Evolutionary conservation across 2,888 invertebrate genomes (phyloP), one percentile per base, ranked within the genome.

Genomic region (Phalera bucephala): DNA sequence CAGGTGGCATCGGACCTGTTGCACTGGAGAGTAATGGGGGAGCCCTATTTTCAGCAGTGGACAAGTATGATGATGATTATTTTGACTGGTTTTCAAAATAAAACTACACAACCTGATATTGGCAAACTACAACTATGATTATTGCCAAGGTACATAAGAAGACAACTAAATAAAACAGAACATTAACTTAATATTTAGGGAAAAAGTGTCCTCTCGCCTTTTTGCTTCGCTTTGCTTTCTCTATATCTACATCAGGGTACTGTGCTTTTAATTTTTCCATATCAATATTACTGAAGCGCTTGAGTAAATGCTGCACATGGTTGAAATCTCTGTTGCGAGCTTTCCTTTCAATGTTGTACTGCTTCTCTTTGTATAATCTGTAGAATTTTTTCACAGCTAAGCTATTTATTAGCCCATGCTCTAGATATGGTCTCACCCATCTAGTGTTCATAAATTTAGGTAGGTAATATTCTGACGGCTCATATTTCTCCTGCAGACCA

Each of bases 261-360:
- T 94, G 91, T 41, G 92, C 86, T 68, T 93, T 92, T 12, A 97
- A 65, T 34, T 93, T 86, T 39, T 94, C 92, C 71, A 93, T 72
- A 67, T 95, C 94, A 75, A 95, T 80, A 66, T 96, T 90, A 1
- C 96, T 96, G 78, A 95, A 96, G 25, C 93, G 90, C 49, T 93
- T 93, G 13, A 97, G 62, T 35, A 95, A 73, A 47, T 93, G 92
- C 75, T 93, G 92, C 0, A 94, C 94, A 71, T 94, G 93, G 62
- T 92, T 93, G 42, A 91, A 92, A 32, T 93, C 88, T 47, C 94
- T 93, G 90, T 91, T 93, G 40, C 79, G 87, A 9, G 91, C 81
- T 72, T 80, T 93, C 32, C 91, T 87, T 57, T 91, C 91, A 20
- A 76, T 74, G 56, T 91, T 90, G 62, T 91, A 90, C 14, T 91